These are phyloP conservation scores for Trichopria drosophilae DNA, from an alignment of 2,888 invertebrate genomes.

Conservation along the genomic window DNA sequence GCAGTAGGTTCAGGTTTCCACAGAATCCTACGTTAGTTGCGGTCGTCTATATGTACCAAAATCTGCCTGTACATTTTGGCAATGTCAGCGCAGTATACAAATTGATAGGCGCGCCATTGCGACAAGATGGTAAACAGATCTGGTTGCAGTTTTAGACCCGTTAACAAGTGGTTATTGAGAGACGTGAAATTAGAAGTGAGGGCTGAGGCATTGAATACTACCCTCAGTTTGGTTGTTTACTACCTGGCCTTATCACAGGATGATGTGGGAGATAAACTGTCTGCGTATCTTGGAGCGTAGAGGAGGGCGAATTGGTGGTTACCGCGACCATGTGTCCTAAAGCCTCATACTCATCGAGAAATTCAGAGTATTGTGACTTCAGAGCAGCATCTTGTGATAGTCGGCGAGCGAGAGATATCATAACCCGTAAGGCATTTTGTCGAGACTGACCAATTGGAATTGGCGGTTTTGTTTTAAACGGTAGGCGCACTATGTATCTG, in stretches of 20 bases:
- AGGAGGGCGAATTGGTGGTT: too few relatives aligned
- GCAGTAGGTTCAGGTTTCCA: neutral
- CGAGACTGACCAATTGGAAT: constrained; percentile 2
- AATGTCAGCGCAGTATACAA: neutral
- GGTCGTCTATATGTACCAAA: neutral
- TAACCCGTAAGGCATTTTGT: neutral
- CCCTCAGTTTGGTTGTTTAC: neutral
- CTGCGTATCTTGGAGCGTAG: too few relatives aligned
- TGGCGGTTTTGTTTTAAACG: constrained; percentile 2
- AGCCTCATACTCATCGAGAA: too few relatives aligned
- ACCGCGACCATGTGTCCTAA: too few relatives aligned
- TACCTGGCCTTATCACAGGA: too few relatives aligned
- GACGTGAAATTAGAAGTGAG: neutral
- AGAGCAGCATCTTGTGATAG: too few relatives aligned
- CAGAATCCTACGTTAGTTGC: neutral
- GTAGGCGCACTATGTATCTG: constrained; percentile 5
- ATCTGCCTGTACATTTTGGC: neutral
- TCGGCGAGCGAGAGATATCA: neutral
- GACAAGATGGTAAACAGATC: too few relatives aligned
- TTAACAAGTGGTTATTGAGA: neutral
- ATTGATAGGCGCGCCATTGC: too few relatives aligned
- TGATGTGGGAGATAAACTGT: too few relatives aligned
- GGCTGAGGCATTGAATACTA: too few relatives aligned
- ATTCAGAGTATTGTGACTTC: too few relatives aligned
- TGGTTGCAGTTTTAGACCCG: too few relatives aligned